Conservation (phyloP, 2,888 invertebrate genomes). For the Chrysomela aeneicollis region DNA sequence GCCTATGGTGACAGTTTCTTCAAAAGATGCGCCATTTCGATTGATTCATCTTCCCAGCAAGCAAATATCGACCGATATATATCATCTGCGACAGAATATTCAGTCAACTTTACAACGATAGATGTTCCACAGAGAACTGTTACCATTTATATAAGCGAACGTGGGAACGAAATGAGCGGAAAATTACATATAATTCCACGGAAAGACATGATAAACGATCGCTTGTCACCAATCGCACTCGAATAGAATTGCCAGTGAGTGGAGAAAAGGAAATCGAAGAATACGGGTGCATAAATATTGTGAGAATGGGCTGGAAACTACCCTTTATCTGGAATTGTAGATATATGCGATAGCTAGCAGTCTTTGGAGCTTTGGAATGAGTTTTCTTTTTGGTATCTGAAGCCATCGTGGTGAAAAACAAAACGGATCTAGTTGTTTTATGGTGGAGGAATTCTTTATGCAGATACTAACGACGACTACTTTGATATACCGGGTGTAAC, state of each 20-base stretch:
- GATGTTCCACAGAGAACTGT: conserved; percentile 28
- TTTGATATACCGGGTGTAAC: no score
- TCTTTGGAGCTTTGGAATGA: no score
- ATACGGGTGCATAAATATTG: not conserved
- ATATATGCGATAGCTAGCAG: not conserved
- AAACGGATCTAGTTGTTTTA: no score
- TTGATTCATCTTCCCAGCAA: not conserved
- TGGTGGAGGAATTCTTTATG: no score
- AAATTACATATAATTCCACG: conserved; percentile 36
- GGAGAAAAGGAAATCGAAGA: conserved; percentile 25
- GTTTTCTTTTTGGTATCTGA: no score
- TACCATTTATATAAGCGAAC: conserved; percentile 26
- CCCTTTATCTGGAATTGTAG: no score
- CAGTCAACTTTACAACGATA: conserved; percentile 33
- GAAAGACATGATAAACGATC: conserved; percentile 39
- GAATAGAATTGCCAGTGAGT: conserved; percentile 35
- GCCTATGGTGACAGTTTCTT: not conserved
- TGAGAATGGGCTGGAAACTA: not conserved
- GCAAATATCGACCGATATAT: conserved; percentile 1
- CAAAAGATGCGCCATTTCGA: not conserved
- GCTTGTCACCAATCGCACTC: conserved; percentile 29
- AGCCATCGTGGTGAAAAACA: no score
- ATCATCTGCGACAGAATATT: conserved; percentile 19
- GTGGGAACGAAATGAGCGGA: conserved; percentile 30
- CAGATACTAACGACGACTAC: no score